phyloP scores from a whole-genome alignment of 2,797 vertebrate genomes.

The Novumbra hubbsi region DNA sequence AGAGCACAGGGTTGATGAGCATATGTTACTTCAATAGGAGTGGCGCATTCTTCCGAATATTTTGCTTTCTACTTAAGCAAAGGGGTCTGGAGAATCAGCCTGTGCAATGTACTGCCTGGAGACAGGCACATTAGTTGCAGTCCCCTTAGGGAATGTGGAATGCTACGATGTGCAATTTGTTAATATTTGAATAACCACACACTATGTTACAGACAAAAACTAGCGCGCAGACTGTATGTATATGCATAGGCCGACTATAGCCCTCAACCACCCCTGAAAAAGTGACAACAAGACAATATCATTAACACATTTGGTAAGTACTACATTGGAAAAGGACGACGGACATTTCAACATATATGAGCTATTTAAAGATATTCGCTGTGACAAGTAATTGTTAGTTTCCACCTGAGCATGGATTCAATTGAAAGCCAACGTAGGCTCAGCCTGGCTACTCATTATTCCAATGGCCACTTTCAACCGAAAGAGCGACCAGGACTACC shows the following conservation, averaged over 20 bases:
- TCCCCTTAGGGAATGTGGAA: background rate
- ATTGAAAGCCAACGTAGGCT: background rate
- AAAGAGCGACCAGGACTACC: constrained; percentile 1
- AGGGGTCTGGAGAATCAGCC: background rate
- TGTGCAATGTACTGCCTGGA: background rate
- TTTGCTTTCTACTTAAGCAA: background rate
- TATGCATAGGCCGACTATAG: background rate
- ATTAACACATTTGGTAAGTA: too few relatives aligned
- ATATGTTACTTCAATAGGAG: background rate
- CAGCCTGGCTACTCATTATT: background rate
- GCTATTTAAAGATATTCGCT: background rate
- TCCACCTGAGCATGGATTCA: background rate
- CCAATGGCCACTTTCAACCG: background rate
- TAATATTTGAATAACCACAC: background rate
- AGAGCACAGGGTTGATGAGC: background rate
- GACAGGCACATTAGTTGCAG: background rate
- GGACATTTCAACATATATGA: background rate
- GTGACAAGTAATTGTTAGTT: background rate
- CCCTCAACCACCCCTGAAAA: background rate
- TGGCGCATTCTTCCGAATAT: background rate
- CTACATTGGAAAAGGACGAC: background rate
- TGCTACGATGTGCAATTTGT: background rate
- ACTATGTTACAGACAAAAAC: background rate
- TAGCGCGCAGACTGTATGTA: too few relatives aligned
- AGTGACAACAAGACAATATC: background rate